A percentile compares a stretch with the other conserved stretches of the same genome.
Evolutionary conservation across 2,113 vertebrate genomes (phyloP).

Genomic region (Brachyhypopomus gauderio): DNA sequence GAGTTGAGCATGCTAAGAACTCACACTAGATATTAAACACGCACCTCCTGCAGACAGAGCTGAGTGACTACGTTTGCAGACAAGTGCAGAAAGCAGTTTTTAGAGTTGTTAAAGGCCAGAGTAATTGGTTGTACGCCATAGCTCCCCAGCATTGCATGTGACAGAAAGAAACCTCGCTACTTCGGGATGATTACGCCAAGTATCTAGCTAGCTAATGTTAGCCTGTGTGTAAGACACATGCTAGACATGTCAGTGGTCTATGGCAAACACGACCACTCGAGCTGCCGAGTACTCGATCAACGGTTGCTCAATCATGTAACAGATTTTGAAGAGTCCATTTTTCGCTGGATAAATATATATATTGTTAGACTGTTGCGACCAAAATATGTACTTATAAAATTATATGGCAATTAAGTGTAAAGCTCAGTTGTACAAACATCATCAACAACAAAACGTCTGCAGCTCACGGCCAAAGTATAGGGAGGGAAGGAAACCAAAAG

Average conservation of each 20-base stretch:
- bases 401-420: not conserved
- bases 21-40: not conserved
- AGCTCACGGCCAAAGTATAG: slow-evolving; percentile 89
- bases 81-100: slow-evolving; percentile 90
- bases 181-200: too few species aligned
- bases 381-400: not conserved
- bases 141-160: slow-evolving; percentile 68
- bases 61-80: slow-evolving; percentile 75
- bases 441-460: slow-evolving; percentile 81
- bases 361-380: not conserved
- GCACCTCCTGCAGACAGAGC: slow-evolving; percentile 87
- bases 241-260: not conserved
- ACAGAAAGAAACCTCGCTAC: not conserved
- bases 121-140: slow-evolving; percentile 79
- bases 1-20: not conserved
- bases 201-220: not conserved
- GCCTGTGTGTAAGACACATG: slow-evolving; percentile 4
- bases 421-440: slow-evolving; percentile 74
- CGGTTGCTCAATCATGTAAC: not conserved
- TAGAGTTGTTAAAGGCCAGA: slow-evolving; percentile 79
- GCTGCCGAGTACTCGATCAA: not conserved
- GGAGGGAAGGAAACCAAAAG: slow-evolving; percentile 84
- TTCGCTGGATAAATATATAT: not conserved
- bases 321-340: not conserved
- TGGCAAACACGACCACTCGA: not conserved